Evolutionary conservation across 2,113 vertebrate species (phyloP).

Genomic region (Sinosuthora webbiana): DNA sequence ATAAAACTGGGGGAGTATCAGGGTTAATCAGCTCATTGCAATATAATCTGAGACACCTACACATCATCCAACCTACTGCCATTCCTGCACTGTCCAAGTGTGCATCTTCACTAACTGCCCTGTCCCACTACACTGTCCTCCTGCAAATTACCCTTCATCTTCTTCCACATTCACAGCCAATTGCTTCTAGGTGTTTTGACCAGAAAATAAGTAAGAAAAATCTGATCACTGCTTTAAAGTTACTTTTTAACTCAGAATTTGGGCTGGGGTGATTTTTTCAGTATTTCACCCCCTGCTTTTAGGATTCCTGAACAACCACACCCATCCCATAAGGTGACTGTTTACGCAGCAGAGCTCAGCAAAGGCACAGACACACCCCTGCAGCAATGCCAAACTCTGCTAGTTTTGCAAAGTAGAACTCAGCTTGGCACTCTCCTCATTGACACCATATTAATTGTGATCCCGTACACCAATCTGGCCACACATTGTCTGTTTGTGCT

Average conservation of each 20-base stretch:
- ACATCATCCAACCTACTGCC: neutral
- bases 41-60: neutral
- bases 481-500: neutral
- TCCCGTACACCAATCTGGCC: neutral
- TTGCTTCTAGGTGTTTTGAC: neutral
- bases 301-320: conserved; percentile 6
- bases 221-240: neutral
- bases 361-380: neutral
- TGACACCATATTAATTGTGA: neutral
- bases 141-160: neutral
- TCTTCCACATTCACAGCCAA: neutral
- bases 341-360: neutral
- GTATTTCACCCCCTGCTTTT: neutral
- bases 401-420: neutral
- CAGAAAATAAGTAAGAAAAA: neutral
- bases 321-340: neutral
- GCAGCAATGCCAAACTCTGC: neutral
- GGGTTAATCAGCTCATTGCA: neutral
- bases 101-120: neutral
- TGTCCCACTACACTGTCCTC: neutral
- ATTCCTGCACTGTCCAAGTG: neutral
- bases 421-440: neutral
- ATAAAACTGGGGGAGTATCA: neutral
- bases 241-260: neutral
- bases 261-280: neutral